phyloP scores from a whole-genome alignment of 2,888 invertebrate species.

The Arenicola marina region DNA sequence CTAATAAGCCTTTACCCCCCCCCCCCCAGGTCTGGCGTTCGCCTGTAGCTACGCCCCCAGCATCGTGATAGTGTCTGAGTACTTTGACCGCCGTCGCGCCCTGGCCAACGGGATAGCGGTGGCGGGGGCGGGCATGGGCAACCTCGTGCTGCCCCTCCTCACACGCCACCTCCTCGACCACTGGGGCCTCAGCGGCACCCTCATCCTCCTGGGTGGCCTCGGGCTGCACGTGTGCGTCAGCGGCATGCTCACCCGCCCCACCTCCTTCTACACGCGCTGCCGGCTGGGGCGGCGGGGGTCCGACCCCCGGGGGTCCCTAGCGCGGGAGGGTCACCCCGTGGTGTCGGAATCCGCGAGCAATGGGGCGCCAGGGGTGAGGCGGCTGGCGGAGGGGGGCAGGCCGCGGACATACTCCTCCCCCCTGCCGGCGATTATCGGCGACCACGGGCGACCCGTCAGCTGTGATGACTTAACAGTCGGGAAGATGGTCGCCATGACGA shows the following conservation, averaged over 20 bases:
- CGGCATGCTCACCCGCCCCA: conserved; percentile 23
- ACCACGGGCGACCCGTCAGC: not conserved
- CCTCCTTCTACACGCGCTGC: conserved; percentile 1
- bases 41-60: conserved; percentile 39
- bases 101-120: conserved; percentile 41
- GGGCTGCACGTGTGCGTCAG: conserved; percentile 26
- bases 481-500: not conserved
- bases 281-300: not conserved
- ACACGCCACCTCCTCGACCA: conserved; percentile 17
- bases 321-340: not conserved
- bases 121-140: conserved; percentile 42
- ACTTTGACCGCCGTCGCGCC: conserved; percentile 38
- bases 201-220: conserved; percentile 26
- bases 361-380: no score
- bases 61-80: conserved; percentile 41
- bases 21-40: conserved; percentile 41
- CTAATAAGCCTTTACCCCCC: no score
- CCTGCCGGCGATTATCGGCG: not conserved
- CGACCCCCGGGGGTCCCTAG: not conserved
- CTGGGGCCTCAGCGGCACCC: conserved; percentile 18
- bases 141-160: conserved; percentile 36
- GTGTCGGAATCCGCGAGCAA: no score
- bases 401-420: no score
- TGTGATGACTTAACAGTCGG: no score
- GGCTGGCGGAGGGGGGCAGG: no score